Conservation (phyloP, 2,888 invertebrate genomes). For the Lithodes maja region DNA sequence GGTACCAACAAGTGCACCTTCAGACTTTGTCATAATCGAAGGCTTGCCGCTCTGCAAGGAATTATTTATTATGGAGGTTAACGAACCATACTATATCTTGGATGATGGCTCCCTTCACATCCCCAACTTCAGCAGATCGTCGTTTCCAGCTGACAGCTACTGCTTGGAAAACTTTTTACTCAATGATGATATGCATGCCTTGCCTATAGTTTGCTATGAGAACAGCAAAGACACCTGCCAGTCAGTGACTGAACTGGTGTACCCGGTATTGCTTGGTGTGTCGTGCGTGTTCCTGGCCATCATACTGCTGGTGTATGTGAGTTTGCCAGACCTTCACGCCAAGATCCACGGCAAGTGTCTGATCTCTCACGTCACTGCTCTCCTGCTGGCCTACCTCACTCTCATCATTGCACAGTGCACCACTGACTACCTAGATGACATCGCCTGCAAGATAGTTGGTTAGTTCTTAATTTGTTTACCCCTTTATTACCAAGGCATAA, state of each 20-base stretch:
- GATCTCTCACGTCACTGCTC: conserved; percentile 62
- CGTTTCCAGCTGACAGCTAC: conserved; percentile 73
- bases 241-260: conserved; percentile 27
- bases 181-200: conserved; percentile 74
- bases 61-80: conserved; percentile 78
- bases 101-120: conserved; percentile 79
- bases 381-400: conserved; percentile 69
- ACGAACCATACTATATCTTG: conserved; percentile 77
- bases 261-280: conserved; percentile 74
- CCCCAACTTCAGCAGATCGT: conserved; percentile 73
- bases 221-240: conserved; percentile 70
- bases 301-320: conserved; percentile 71
- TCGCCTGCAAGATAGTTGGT: conserved; percentile 72
- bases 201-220: conserved; percentile 78
- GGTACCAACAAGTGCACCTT: neutral
- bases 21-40: conserved; percentile 15
- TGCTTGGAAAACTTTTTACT: conserved; percentile 80
- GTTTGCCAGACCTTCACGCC: conserved; percentile 71
- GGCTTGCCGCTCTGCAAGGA: conserved; percentile 46
- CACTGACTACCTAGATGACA: conserved; percentile 61
- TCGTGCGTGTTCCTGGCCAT: conserved; percentile 76
- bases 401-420: conserved; percentile 66
- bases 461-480: conserved; percentile 41
- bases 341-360: conserved; percentile 71
- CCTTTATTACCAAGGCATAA: no score